These are phyloP conservation scores for Hololepta plana DNA, from an alignment of 2,888 invertebrate species.

Conservation along the genomic window DNA sequence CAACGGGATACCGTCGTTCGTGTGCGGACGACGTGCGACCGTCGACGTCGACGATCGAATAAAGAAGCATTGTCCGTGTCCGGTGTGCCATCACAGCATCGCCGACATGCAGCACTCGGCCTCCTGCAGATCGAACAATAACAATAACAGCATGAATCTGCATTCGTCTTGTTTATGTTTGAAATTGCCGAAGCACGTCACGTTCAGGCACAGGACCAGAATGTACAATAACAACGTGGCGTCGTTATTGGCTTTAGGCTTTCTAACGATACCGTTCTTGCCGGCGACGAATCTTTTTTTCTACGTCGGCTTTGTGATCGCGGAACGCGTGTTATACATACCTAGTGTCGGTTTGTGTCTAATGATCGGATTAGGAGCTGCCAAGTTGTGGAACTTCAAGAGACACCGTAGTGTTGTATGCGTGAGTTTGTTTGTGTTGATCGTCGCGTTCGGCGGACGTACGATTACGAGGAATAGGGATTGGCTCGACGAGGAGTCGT, in stretches of 20 bases:
- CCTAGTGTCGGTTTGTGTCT: conserved; percentile 93
- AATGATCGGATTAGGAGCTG: conserved; percentile 58
- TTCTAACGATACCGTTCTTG: conserved; percentile 81
- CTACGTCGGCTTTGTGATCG: conserved; percentile 96
- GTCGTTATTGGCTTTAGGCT: conserved; percentile 31
- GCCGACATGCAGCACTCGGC: conserved; percentile 50
- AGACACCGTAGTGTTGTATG: conserved; percentile 26
- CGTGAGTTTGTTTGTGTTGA: conserved; percentile 32
- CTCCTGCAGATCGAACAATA: conserved; percentile 51
- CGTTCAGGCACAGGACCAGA: conserved; percentile 6
- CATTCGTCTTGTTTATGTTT: conserved; percentile 32
- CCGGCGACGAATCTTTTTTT: conserved; percentile 93
- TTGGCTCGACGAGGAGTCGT: conserved; percentile 84
- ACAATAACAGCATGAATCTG: conserved; percentile 44
- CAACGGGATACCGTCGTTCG: neutral
- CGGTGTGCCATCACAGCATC: conserved; percentile 47
- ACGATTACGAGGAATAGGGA: conserved; percentile 74
- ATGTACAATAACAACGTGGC: conserved; percentile 9
- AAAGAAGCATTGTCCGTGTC: conserved; percentile 32
- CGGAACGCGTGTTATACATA: conserved; percentile 88
- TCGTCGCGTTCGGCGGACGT: conserved; percentile 53
- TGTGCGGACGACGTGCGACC: conserved; percentile 6
- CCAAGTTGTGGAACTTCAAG: conserved; percentile 33
- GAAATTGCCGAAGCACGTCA: conserved; percentile 3
- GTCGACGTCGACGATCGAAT: conserved; percentile 1